phyloP scores from a whole-genome alignment of 1,140 invertebrate genomes.

The Archivesica marissinica region DNA sequence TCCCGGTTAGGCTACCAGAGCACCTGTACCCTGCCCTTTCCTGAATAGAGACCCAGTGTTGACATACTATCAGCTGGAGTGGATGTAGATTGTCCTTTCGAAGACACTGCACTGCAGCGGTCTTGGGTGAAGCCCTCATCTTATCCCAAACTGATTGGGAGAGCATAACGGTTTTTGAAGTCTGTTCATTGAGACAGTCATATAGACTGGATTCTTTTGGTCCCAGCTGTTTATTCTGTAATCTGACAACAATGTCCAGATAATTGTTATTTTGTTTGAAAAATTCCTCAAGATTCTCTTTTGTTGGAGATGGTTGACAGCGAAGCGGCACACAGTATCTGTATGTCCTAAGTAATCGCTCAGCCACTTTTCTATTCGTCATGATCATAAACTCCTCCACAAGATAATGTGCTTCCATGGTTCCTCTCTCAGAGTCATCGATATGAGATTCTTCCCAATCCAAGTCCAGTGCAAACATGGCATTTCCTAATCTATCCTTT shows the following conservation, averaged over 20 bases:
- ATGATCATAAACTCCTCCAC: slow-evolving; percentile 78
- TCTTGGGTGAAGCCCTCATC: slow-evolving; percentile 88
- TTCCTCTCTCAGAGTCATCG: slow-evolving; percentile 63
- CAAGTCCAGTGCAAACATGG: slow-evolving; percentile 65
- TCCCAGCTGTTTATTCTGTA: slow-evolving; percentile 55
- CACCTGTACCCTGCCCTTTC: slow-evolving; percentile 87
- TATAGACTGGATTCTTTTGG: background rate
- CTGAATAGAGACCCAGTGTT: slow-evolving; percentile 62
- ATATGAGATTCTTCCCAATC: slow-evolving; percentile 62
- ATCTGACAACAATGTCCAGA: slow-evolving; percentile 59
- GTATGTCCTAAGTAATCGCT: slow-evolving; percentile 51
- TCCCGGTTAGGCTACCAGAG: slow-evolving; percentile 19
- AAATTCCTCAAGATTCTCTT: slow-evolving; percentile 63
- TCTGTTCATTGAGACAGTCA: background rate
- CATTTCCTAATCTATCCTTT: slow-evolving; percentile 65
- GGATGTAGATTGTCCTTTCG: slow-evolving; percentile 96
- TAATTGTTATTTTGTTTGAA: slow-evolving; percentile 48
- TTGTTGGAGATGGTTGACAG: slow-evolving; percentile 65
- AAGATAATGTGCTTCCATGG: slow-evolving; percentile 74
- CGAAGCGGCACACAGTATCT: slow-evolving; percentile 62
- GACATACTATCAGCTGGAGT: slow-evolving; percentile 94
- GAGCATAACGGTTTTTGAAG: slow-evolving; percentile 44
- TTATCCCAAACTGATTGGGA: slow-evolving; percentile 11
- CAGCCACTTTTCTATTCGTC: slow-evolving; percentile 67
- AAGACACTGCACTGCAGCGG: slow-evolving; percentile 91